Evolutionary conservation across 1,140 invertebrate species (phyloP), one percentile per base, ranked within the genome.

Genomic region (Drosophila pachea): DNA sequence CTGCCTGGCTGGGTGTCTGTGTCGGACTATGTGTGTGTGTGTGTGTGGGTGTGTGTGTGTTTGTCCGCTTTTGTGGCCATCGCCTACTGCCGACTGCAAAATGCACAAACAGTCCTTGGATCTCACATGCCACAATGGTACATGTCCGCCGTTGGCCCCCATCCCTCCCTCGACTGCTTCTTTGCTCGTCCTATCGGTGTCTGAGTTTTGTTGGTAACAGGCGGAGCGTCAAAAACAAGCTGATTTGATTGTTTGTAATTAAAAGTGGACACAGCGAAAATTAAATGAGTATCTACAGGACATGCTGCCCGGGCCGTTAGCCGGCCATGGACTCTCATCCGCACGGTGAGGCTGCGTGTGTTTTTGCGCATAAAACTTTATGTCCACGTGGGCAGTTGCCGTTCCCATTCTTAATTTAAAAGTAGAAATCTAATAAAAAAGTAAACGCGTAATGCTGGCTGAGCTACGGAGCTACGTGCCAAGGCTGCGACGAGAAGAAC

Each of bases 241-340:
- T 86, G 81, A 86, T 86, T 86, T 86, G 81, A 86, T 86, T 86
- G 81, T 86, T 86, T 86, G 81, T 86, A 86, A 86, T 86, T 86
- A 86, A 86, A 86, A 86, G 76, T 77, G 74, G 70, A 86, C 81
- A 58, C 74, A 49, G 77, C 62, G 76, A 86, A 86, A 86, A 86
- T 86, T 79, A 86, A 86, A 86, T 74, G 81, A 71, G 73, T 77
- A 78, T 76, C 64, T 60, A 74, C 68, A 53, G 75, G 61, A 75
- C 42, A 22, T 22, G 22, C 22, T 22, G 22, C 22, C 22, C 22
- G 22, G 22, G 22, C 22, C 22, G 22, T 22, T 22, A 22, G 22
- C 22, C 22, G 3, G 22, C 22, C 22, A 22, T 22, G 22, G 22
- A 22, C 22, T 22, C 22, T 22, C 22, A 22, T 22, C 22, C 22